Conservation (phyloP, 2,113 vertebrate genomes). For the Oxyura jamaicensis region DNA sequence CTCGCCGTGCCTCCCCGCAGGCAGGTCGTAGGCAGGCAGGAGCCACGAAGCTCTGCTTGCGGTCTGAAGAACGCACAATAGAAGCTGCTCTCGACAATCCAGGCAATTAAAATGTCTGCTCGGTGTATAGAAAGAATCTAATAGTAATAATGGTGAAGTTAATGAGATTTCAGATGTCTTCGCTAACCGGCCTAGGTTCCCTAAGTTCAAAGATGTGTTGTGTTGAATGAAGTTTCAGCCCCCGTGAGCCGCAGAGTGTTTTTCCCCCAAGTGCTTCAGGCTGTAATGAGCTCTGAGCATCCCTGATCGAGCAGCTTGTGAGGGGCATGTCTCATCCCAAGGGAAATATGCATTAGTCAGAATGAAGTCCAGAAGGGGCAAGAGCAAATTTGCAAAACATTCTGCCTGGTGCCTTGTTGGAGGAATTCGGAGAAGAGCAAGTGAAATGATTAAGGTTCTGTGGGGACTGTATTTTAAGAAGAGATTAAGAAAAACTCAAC, state of each 20-base stretch:
- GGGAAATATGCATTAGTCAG: background rate
- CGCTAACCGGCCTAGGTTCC: background rate
- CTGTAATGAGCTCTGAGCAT: background rate
- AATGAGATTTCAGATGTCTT: conserved; percentile 51
- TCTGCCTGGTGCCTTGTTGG: conserved; percentile 12
- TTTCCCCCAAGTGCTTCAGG: background rate
- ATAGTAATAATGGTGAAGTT: conserved; percentile 21
- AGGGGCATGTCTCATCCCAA: background rate
- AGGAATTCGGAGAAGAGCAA: conserved; percentile 51
- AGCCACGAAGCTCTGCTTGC: background rate
- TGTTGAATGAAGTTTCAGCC: background rate
- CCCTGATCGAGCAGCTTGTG: background rate
- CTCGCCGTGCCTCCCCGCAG: fast-evolving
- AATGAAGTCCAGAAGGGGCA: background rate
- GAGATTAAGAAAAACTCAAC: conserved; percentile 51
- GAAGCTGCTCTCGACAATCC: conserved; percentile 8
- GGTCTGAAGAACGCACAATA: background rate
- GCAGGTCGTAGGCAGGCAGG: fast-evolving
- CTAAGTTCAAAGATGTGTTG: background rate
- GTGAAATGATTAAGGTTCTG: conserved; percentile 51
- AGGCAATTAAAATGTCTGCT: conserved; percentile 56
- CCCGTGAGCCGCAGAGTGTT: background rate
- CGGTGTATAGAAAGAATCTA: conserved; percentile 36
- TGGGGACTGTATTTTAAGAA: conserved; percentile 32
- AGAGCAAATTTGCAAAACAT: conserved; percentile 25